phyloP scores from a whole-genome alignment of 1,140 invertebrate species.

The Caenorhabditis inopinata region DNA sequence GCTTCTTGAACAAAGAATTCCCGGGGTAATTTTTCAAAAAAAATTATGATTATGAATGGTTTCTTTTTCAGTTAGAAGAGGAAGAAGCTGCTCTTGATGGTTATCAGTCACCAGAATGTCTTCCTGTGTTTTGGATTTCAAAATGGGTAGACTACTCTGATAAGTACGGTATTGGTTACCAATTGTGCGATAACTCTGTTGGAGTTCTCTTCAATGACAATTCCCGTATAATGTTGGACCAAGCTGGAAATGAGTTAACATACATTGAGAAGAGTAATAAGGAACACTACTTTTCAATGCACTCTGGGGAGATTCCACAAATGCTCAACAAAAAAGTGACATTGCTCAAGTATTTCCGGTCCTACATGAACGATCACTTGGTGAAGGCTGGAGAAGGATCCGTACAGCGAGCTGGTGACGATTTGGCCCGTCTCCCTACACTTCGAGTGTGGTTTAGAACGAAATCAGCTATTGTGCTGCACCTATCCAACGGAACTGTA shows the following conservation, averaged over 20 bases:
- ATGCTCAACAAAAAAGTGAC: slow-evolving; percentile 91
- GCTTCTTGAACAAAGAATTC: slow-evolving; percentile 18
- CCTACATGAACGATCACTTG: slow-evolving; percentile 96
- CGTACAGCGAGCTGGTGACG: slow-evolving; percentile 76
- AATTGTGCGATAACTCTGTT: slow-evolving; percentile 81
- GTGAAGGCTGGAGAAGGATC: slow-evolving; percentile 73
- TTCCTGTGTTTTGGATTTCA: slow-evolving; percentile 91
- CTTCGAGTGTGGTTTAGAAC: slow-evolving; percentile 93
- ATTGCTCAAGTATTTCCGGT: slow-evolving; percentile 89
- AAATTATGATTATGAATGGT: background rate
- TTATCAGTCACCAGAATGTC: slow-evolving; percentile 84
- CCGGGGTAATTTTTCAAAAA: background rate
- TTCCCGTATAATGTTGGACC: slow-evolving; percentile 49
- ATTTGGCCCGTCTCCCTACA: slow-evolving; percentile 85
- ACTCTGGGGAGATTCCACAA: slow-evolving; percentile 74
- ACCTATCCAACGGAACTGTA: slow-evolving; percentile 91
- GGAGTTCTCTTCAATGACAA: slow-evolving; percentile 51
- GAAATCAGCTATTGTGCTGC: slow-evolving; percentile 94
- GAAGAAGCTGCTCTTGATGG: slow-evolving; percentile 73
- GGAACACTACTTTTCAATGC: slow-evolving; percentile 82
- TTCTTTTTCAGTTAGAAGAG: background rate
- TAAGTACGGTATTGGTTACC: slow-evolving; percentile 96
- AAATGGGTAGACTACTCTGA: slow-evolving; percentile 99
- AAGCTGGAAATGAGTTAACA: slow-evolving; percentile 76
- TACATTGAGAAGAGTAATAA: slow-evolving; percentile 86